Evolutionary conservation across 37 sponge, comb jelly and placozoan genomes (phyloP), one percentile per base, ranked within the genome.

Genomic region (Spongia lamella): DNA sequence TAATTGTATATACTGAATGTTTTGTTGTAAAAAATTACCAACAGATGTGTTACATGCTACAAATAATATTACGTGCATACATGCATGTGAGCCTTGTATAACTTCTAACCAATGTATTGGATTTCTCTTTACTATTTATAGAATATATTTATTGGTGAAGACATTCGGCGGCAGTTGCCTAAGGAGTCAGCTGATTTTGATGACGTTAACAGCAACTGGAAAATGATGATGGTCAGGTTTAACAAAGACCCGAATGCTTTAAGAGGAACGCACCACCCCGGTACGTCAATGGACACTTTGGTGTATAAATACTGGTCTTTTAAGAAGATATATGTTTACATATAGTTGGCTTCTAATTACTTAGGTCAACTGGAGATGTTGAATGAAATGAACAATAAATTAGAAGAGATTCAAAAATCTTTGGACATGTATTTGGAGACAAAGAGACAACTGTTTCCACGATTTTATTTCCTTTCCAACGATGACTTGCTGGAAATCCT

Each of bases 401-500:
- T 97, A 65, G 99, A 97, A 72, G 90, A 86, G 20, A 94, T 97
- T 55, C 99, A 97, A 84, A 83, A 84, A 40, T 92, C 93, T 20
- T 82, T 97, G 58, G 95, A 94, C 82, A 92, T 97, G 99, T 97
- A 94, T 75, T 79, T 97, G 70, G 99, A 97, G 84, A 94, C 95
- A 27, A 97, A 97, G 86, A 75, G 99, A 68, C 95, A 97, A 81
- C 64, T 83, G 63, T 97, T 97, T 83, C 99, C 99, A 27, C 77
- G 99, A 7, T 97, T 97, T 84, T 97, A 97, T 85, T 97, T 97
- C 89, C 67, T 97, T 40, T 97, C 99, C 54, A 97, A 97, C 63
- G 99, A 97, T 51, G 99, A 97, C 68, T 83, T 97, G 32, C 76
- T 97, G 62, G 99, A 97, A 69, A 97, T 97, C 15, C 95, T 97